Percentiles rank a stretch among this genome's conserved stretches.
Evolutionary conservation across 2,888 invertebrate genomes (phyloP).

Genomic region (Agrotis segetum): DNA sequence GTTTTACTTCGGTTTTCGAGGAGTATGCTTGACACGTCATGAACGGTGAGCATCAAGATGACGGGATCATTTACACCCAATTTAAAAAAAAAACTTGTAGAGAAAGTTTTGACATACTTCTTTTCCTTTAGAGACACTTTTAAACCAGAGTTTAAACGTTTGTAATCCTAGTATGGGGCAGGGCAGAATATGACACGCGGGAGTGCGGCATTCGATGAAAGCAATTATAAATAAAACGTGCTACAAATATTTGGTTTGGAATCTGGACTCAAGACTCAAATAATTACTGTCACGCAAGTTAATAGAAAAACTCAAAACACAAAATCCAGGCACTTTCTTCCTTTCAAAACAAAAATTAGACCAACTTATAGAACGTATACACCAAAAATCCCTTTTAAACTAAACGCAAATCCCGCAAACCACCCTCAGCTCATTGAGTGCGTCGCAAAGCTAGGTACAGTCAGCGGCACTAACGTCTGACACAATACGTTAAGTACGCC

Average conservation of each 20-base stretch:
- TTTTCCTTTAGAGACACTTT: no score
- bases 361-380: slow-evolving; percentile 34
- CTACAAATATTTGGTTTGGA: background rate
- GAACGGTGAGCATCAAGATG: no score
- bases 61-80: no score
- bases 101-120: no score
- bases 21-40: background rate
- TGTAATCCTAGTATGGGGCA: no score
- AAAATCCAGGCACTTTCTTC: no score
- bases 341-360: background rate
- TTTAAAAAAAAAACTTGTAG: no score
- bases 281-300: background rate
- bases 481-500: slow-evolving; percentile 85
- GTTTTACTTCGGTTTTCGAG: slow-evolving; percentile 19
- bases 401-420: slow-evolving; percentile 84
- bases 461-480: slow-evolving; percentile 66
- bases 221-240: no score
- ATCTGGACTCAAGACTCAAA: background rate
- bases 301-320: background rate
- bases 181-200: no score
- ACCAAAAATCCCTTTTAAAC: slow-evolving; percentile 62
- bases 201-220: no score
- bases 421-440: slow-evolving; percentile 76
- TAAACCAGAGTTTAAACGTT: no score
- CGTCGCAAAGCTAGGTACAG: slow-evolving; percentile 65